Percentiles rank a stretch among this genome's conserved stretches.
These are phyloP conservation scores for Caenorhabditis remanei DNA, from an alignment of 1,140 invertebrate species.

Conservation along the genomic window DNA sequence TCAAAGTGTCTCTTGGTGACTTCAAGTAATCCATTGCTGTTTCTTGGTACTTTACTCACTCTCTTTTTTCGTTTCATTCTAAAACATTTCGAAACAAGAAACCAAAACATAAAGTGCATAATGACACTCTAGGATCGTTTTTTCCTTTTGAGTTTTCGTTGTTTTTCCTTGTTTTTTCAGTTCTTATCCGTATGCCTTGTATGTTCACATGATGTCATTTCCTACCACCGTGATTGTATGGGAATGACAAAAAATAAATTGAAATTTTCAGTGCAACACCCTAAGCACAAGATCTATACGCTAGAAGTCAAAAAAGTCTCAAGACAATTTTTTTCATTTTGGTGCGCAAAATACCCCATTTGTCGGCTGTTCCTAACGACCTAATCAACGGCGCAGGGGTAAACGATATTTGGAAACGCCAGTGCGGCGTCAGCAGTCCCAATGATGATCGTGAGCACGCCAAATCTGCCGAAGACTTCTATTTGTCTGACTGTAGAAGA, in stretches of 20 bases:
- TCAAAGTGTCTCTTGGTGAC: slow-evolving; percentile 1
- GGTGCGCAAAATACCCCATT: slow-evolving; percentile 48
- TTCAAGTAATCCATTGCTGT: slow-evolving; percentile 13
- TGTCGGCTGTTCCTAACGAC: slow-evolving; percentile 37
- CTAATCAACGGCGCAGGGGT: slow-evolving; percentile 35
- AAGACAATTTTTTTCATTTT: slow-evolving; percentile 47
- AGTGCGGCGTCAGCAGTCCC: slow-evolving; percentile 13
- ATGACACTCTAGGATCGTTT: background rate
- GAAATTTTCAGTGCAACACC: slow-evolving; percentile 24
- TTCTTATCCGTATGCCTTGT: background rate
- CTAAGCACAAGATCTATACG: background rate
- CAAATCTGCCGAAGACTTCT: slow-evolving; percentile 23
- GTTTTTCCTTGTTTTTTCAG: background rate
- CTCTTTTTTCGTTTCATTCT: slow-evolving; percentile 10
- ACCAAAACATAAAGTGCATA: slow-evolving; percentile 31
- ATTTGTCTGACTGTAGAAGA: slow-evolving; percentile 31
- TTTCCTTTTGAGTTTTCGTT: background rate
- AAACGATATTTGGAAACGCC: slow-evolving; percentile 35
- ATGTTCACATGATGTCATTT: slow-evolving; percentile 37
- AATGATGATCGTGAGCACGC: slow-evolving; percentile 45
- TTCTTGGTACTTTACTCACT: background rate
- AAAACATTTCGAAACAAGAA: slow-evolving; percentile 13
- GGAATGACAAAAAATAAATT: background rate
- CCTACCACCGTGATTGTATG: background rate
- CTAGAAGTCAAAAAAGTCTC: background rate